A percentile compares a stretch with the other conserved stretches of the same genome.
These are phyloP conservation scores for Drosophila suzukii DNA, from an alignment of 1,140 invertebrate species.

Conservation along the genomic window DNA sequence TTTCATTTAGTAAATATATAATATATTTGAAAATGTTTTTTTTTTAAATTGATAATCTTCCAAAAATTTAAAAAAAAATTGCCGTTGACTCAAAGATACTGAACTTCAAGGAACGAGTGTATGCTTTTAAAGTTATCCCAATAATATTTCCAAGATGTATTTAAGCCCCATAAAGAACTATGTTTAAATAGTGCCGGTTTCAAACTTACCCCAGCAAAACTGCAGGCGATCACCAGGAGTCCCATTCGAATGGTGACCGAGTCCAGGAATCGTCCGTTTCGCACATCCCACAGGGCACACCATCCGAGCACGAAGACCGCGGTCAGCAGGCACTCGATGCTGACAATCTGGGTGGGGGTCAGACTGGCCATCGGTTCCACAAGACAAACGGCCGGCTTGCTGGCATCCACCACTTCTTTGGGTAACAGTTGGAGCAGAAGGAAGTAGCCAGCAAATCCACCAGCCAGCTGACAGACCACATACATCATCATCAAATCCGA, in stretches of 20 bases:
- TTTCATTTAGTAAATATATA: too few relatives aligned
- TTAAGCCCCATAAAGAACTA: background rate
- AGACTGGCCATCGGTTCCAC: constrained; percentile 35
- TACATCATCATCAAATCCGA: constrained; percentile 36
- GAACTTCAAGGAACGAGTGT: too few relatives aligned
- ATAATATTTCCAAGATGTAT: background rate
- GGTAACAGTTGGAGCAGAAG: constrained; percentile 40
- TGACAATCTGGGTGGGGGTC: constrained; percentile 11
- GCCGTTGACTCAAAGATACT: too few relatives aligned
- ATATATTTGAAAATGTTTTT: too few relatives aligned
- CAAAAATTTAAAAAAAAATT: too few relatives aligned
- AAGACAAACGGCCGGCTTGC: constrained; percentile 33
- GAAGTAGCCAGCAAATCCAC: constrained; percentile 32
- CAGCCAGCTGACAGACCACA: constrained; percentile 39
- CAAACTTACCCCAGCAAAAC: constrained; percentile 38
- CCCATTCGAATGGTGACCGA: constrained; percentile 58
- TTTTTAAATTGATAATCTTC: too few relatives aligned
- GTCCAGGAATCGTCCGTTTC: constrained; percentile 53
- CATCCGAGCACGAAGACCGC: constrained; percentile 40
- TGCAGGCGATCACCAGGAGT: constrained; percentile 41
- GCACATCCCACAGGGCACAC: constrained; percentile 61
- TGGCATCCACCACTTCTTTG: constrained; percentile 21
- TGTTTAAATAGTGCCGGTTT: background rate
- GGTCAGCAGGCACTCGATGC: constrained; percentile 45
- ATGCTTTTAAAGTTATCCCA: too few relatives aligned